phyloP scores from a whole-genome alignment of 2,888 invertebrate genomes.

The Nomada flava region DNA sequence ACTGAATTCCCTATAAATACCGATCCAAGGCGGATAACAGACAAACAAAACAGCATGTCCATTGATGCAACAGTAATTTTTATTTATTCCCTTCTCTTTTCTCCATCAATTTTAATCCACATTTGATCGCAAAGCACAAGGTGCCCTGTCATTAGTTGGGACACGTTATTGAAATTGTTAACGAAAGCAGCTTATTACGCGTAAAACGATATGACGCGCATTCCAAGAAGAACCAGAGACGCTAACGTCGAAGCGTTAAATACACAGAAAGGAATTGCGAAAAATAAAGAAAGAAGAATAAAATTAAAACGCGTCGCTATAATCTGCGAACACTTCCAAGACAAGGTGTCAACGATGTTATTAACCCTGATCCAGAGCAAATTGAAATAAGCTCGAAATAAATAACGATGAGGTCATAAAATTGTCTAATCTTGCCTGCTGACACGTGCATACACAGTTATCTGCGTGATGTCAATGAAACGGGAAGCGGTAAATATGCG shows the following conservation, averaged over 20 bases:
- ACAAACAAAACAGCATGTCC: neutral
- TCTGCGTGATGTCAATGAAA: slow-evolving; percentile 22
- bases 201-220: slow-evolving; percentile 39
- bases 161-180: slow-evolving; percentile 26
- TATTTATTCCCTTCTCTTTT: too few species aligned
- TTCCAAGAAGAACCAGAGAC: slow-evolving; percentile 2
- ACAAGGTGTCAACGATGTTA: slow-evolving; percentile 50
- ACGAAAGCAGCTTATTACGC: slow-evolving; percentile 30
- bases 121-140: neutral
- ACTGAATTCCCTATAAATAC: too few species aligned
- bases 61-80: neutral
- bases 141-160: slow-evolving; percentile 5
- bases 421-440: slow-evolving; percentile 31
- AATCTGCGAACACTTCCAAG: neutral
- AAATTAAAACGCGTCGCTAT: slow-evolving; percentile 13
- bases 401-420: slow-evolving; percentile 50
- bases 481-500: slow-evolving; percentile 19
- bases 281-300: neutral
- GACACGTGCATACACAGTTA: slow-evolving; percentile 21
- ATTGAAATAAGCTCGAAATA: slow-evolving; percentile 44
- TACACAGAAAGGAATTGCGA: neutral
- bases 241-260: neutral
- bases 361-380: slow-evolving; percentile 52
- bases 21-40: too few species aligned
- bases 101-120: neutral